Evolutionary conservation across 2,797 vertebrate genomes (phyloP), one percentile per base, ranked within the genome.

Genomic region (Pogoniulus pusillus): DNA sequence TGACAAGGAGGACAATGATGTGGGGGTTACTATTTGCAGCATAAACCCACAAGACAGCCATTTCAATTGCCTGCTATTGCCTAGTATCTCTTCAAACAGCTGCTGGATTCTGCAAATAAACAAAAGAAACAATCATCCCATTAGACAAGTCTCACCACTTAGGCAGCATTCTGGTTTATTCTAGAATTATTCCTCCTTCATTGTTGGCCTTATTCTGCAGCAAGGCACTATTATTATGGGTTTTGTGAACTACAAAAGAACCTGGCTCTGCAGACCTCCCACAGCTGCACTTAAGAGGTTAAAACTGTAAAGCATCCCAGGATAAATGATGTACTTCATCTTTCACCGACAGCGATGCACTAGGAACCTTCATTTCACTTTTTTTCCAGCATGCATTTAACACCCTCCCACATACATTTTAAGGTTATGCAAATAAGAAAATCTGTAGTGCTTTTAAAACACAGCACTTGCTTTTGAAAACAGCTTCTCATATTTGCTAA

Each of bases 1-100:
- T 62, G 99, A 99, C 95, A 99, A 97, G 90, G 98, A 98, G 87
- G 98, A 98, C 96, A 99, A 92, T 54, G 99, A 99, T 91, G 98
- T 97, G 68, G 99, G 98, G 82, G 99, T 99, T 96, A 99, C 98
- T 96, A 99, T 98, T 78, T 99, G 98, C 85, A 99, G 97, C 99
- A 99, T 99, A 97, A 99, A 99, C 78, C 98, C 98, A 84, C 98
- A 99, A 78, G 99, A 99, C 92, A 99, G 96, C 98, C 99, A 99
- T 95, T 98, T 98, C 88, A 99, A 96, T 97, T 99, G 98, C 93
- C 99, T 98, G 97, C 98, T 98, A 97, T 99, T 99, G 75, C 98
- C 98, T 96, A 99, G 80, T 96, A 99, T 96, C 98, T 99, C 99
- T 97, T 98, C 98, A 96, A 99, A 99, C 91, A 99, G 96, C 95